These are phyloP conservation scores for Caenorhabditis inopinata DNA, from an alignment of 1,140 invertebrate species.

Conservation along the genomic window DNA sequence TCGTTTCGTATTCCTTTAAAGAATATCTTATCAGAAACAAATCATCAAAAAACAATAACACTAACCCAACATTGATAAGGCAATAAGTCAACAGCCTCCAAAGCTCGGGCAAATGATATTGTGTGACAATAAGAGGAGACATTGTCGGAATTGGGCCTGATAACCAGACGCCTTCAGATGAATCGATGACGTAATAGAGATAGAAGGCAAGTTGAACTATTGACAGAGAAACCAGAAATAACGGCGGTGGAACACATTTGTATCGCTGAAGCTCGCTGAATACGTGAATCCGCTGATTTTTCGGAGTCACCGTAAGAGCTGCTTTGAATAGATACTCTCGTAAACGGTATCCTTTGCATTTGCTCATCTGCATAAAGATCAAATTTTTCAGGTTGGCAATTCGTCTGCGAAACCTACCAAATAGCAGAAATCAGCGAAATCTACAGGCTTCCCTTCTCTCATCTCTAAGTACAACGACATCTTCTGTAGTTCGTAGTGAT, in stretches of 20 bases:
- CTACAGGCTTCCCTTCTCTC: constrained; percentile 49
- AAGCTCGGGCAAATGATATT: constrained; percentile 79
- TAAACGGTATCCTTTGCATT: constrained; percentile 44
- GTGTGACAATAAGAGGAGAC: constrained; percentile 82
- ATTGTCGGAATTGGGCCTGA: constrained; percentile 43
- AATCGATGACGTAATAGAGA: constrained; percentile 49
- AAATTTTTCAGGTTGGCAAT: background rate
- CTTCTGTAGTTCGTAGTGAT: constrained; percentile 36
- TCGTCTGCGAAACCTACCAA: constrained; percentile 30
- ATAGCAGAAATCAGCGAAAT: constrained; percentile 52
- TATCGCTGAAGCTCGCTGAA: constrained; percentile 49
- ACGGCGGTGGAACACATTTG: constrained; percentile 10
- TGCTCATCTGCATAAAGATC: constrained; percentile 43
- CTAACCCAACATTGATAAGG: constrained; percentile 88
- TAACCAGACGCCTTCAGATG: constrained; percentile 37
- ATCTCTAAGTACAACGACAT: constrained; percentile 41
- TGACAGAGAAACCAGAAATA: constrained; percentile 5
- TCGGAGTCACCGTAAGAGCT: constrained; percentile 48
- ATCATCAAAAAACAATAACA: background rate
- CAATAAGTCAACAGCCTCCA: constrained; percentile 93
- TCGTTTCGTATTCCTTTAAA: too few relatives aligned
- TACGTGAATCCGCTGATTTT: constrained; percentile 30
- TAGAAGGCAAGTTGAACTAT: constrained; percentile 47
- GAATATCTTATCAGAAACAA: background rate
- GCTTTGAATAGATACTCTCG: constrained; percentile 47